Evolutionary conservation across 2,888 invertebrate genomes (phyloP), one percentile per base, ranked within the genome.

Genomic region (Blastobasis adustella): DNA sequence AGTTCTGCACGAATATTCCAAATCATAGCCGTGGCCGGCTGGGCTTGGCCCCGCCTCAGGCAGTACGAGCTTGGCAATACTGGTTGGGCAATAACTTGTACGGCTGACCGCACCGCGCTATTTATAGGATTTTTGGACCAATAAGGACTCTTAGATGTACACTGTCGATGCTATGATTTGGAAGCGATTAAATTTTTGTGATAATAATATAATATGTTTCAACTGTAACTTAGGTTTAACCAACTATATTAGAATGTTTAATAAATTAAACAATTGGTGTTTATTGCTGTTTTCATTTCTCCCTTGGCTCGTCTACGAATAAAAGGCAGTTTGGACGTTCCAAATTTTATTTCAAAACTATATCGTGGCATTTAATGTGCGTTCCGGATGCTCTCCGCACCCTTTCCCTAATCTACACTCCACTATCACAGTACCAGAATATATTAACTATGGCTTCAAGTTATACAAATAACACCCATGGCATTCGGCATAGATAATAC

Each of bases 191-290:
- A 57, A 64, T 70, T 72, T 72, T 67, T 78, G 72, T 78, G 71
- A 54, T 54, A 54, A 54, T 54, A 54, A 76, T 77, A 76, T 74
- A 66, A 74, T 71, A 71, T 45, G 36, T 45, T 36, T 72, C 69
- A 63, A 69, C 59, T 63, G 62, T 66, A 65, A 58, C 58, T 54
- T 74, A 71, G 73, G 65, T 67, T 66, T 49, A 71, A 71, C 62
- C 62, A 63, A 67, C 60, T 67, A 69, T 73, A 76, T 75, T 79
- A 76, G 69, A 78, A 75, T 68, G 76, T 74, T 76, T 71, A 73
- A 60, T 64, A 64, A 69, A 69, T 51, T 49, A 58, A 56, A 38
- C 10, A 45, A 42, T 49, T 47, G 44, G 47, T 52, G 49, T 54
- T 54, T 42, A 49, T 50, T 45, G 38, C 8, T 37, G 7, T 47